Percentiles rank a stretch among this genome's conserved stretches.
Conservation (phyloP, 35 echinoderm and acorn worm genomes). For the Apostichopus japonicus region DNA sequence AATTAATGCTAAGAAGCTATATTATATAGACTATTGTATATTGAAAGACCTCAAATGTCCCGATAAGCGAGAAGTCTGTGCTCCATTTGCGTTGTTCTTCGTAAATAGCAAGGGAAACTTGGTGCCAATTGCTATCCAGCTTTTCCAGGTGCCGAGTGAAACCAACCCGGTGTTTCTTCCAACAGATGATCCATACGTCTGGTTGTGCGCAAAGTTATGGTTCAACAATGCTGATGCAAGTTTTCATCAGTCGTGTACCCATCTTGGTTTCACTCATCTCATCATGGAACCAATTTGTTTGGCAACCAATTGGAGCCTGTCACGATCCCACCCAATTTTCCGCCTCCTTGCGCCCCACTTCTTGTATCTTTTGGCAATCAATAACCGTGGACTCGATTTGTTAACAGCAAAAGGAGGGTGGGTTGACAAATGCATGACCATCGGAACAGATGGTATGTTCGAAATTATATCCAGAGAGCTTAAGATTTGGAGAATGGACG, state of each 20-base stretch:
- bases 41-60: slow-evolving; percentile 23
- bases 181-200: slow-evolving; percentile 75
- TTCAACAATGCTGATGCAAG: slow-evolving; percentile 88
- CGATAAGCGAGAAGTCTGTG: neutral
- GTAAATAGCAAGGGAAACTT: slow-evolving; percentile 76
- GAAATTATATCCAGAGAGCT: slow-evolving; percentile 1
- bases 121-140: slow-evolving; percentile 82
- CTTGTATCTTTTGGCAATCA: slow-evolving; percentile 64
- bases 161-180: slow-evolving; percentile 90
- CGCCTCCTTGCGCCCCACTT: slow-evolving; percentile 74
- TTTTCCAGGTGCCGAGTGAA: slow-evolving; percentile 62
- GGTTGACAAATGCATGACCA: slow-evolving; percentile 67
- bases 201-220: slow-evolving; percentile 94
- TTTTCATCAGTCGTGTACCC: slow-evolving; percentile 71
- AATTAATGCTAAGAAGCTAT: slow-evolving; percentile 36
- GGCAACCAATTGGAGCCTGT: slow-evolving; percentile 60
- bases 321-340: slow-evolving; percentile 73
- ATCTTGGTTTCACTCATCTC: slow-evolving; percentile 73
- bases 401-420: slow-evolving; percentile 61
- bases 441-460: slow-evolving; percentile 61
- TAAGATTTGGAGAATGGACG: slow-evolving; percentile 63
- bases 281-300: slow-evolving; percentile 60
- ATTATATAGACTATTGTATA: slow-evolving; percentile 38
- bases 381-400: slow-evolving; percentile 17
- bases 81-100: slow-evolving; percentile 87